A percentile compares a stretch with the other conserved stretches of the same genome.
phyloP scores from a whole-genome alignment of 2,113 vertebrate genomes.

The Opisthocomus hoazin region DNA sequence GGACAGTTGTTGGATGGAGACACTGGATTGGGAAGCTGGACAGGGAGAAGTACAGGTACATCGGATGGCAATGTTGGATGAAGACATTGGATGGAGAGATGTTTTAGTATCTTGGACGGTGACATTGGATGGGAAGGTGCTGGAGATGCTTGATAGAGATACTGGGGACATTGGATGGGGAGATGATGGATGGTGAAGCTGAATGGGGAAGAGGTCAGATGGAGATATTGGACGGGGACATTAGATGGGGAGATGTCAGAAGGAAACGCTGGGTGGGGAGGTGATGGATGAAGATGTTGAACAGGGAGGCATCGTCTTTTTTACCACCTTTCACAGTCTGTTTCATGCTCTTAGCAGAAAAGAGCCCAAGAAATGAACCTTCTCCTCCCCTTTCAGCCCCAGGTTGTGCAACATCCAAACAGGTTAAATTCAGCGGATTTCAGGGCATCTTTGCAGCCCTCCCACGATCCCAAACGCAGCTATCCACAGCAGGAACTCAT shows the following conservation, averaged over 20 bases:
- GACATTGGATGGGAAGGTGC: neutral
- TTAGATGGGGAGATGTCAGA: neutral
- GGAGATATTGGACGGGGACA: neutral
- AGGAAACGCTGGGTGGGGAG: neutral
- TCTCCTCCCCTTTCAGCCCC: neutral
- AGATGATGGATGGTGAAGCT: neutral
- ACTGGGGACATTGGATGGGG: neutral
- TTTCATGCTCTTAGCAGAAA: neutral
- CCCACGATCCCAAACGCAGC: neutral
- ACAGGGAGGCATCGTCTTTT: neutral
- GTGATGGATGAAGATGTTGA: neutral
- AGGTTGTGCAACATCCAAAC: neutral
- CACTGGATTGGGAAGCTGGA: neutral
- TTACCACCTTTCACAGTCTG: neutral
- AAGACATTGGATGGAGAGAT: neutral
- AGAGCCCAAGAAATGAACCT: neutral
- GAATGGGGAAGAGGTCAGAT: too few species aligned
- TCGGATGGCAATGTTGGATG: neutral
- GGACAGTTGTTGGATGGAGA: neutral
- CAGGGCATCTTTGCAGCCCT: neutral
- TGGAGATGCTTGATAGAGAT: neutral
- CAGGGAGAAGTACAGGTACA: neutral
- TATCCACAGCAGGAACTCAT: neutral
- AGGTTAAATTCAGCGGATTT: neutral
- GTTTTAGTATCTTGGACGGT: neutral